Conservation (phyloP, 1,140 invertebrate species). For the Meloidogyne chitwoodi region DNA sequence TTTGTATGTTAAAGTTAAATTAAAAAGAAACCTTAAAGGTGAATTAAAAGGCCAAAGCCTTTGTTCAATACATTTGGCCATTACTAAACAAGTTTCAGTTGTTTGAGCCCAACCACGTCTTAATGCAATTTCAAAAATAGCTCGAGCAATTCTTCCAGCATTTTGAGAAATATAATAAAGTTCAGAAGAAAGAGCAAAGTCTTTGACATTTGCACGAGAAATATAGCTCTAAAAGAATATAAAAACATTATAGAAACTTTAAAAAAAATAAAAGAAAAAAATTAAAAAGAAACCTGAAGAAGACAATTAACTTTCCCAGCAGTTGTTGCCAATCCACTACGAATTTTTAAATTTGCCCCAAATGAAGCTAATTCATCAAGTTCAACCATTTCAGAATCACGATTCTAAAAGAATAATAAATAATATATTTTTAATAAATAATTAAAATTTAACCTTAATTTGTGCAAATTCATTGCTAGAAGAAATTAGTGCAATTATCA, state of each 20-base stretch:
- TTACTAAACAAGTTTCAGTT: conserved; percentile 72
- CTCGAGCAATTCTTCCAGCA: conserved; percentile 79
- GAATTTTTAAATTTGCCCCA: conserved; percentile 71
- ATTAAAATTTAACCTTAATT: conserved; percentile 71
- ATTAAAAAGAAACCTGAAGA: conserved; percentile 71
- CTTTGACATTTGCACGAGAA: conserved; percentile 43
- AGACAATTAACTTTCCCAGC: conserved; percentile 95
- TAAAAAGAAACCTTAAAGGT: conserved; percentile 66
- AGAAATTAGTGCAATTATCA: conserved; percentile 82
- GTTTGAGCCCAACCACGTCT: conserved; percentile 82
- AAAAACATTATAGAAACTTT: no score
- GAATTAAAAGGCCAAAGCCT: conserved; percentile 82
- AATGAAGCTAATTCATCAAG: conserved; percentile 72
- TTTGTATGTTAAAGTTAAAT: background rate
- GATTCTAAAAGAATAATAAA: conserved; percentile 66
- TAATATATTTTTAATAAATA: conserved; percentile 1
- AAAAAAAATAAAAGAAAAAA: background rate
- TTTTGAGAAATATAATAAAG: conserved; percentile 68
- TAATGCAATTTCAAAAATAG: conserved; percentile 87
- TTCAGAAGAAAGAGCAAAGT: conserved; percentile 52
- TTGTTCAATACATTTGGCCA: conserved; percentile 75
- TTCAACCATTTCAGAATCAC: conserved; percentile 89
- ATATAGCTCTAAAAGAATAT: conserved; percentile 45
- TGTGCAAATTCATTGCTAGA: conserved; percentile 90
- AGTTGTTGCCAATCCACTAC: conserved; percentile 79